Evolutionary conservation across 2,797 vertebrate genomes (phyloP), one percentile per base, ranked within the genome.

Genomic region (Scomberomorus guttatus): DNA sequence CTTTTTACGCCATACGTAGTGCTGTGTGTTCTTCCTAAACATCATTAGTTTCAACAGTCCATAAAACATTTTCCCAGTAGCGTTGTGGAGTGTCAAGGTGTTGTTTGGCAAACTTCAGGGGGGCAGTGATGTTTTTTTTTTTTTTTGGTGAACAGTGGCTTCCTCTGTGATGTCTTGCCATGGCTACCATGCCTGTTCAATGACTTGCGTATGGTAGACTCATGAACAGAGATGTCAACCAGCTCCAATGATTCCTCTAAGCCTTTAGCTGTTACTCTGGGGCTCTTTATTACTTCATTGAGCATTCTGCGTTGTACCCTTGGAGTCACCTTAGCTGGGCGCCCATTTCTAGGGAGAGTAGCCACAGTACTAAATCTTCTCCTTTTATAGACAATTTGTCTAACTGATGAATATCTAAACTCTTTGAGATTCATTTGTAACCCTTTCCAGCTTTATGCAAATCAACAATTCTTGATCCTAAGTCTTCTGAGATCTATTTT

Each of bases 401-500:
- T 50, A 50, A 75, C 24, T 59, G n/a, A 63, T 76, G 77, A 10
- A 73, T 39, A 12, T 72, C 52, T 4, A 80, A 50, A 69, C 29
- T 77, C 61, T 67, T 75, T 7, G 72, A 66, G 20, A 77, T 80
- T 0, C 29, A 7, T 64, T 77, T 79, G 6, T 72, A 83, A 1
- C 51, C 67, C 3, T 61, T 75, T 14, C 64, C 69, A 27, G 64
- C 42, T 52, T 39, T 22, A 71, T 77, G 74, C 54, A 77, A 7
- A n/a, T 77, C 50, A 8, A 69, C 54, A 20, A 55, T 37, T 50
- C 12, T 42, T 34, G 8, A 39, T 48, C 3, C 1, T 9, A 68
- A 14, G 6, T 27, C 34, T 42, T 68, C 48, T 5, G 64, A 69
- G 13, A 72, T 69, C 14, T 84, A 48, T 73, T 44, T 25, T 24